Percentiles rank a stretch among this genome's conserved stretches.
Conservation (phyloP, 2,888 invertebrate species). For the Rhabditophanes sp. region DNA sequence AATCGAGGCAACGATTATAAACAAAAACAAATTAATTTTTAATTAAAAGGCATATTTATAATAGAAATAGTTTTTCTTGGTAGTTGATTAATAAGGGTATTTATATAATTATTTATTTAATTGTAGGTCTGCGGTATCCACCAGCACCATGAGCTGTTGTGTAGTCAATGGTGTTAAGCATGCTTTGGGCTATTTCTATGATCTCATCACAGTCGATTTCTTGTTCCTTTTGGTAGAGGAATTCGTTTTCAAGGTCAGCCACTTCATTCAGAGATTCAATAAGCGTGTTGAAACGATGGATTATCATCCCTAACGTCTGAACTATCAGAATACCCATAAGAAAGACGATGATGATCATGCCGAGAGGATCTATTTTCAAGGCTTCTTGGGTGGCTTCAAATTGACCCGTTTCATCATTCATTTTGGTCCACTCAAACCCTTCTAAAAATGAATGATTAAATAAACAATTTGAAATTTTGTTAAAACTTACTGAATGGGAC, state of each 20-base stretch:
- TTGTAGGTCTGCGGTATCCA: too few relatives aligned
- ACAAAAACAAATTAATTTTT: too few relatives aligned
- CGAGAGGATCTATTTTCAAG: constrained; percentile 66
- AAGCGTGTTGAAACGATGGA: constrained; percentile 90
- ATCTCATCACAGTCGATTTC: neutral
- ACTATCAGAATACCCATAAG: constrained; percentile 35
- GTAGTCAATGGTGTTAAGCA: constrained; percentile 27
- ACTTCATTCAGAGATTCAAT: constrained; percentile 40
- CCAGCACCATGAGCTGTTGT: constrained; percentile 27
- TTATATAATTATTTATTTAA: too few relatives aligned
- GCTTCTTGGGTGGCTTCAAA: constrained; percentile 29
- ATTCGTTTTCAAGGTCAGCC: constrained; percentile 20
- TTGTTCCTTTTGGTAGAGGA: constrained; percentile 4
- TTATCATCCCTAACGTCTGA: constrained; percentile 58
- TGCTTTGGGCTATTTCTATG: constrained; percentile 23
- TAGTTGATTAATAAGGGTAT: too few relatives aligned
- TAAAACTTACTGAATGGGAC: constrained; percentile 17
- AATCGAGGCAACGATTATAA: too few relatives aligned
- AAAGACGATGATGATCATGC: constrained; percentile 49
- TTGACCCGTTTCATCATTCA: constrained; percentile 38
- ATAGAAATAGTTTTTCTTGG: too few relatives aligned
- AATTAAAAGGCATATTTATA: too few relatives aligned
- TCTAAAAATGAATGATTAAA: constrained; percentile 15
- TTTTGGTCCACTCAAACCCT: constrained; percentile 32
- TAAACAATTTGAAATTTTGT: neutral